Evolutionary conservation across 2,888 invertebrate species (phyloP).

Genomic region (Hololepta plana): DNA sequence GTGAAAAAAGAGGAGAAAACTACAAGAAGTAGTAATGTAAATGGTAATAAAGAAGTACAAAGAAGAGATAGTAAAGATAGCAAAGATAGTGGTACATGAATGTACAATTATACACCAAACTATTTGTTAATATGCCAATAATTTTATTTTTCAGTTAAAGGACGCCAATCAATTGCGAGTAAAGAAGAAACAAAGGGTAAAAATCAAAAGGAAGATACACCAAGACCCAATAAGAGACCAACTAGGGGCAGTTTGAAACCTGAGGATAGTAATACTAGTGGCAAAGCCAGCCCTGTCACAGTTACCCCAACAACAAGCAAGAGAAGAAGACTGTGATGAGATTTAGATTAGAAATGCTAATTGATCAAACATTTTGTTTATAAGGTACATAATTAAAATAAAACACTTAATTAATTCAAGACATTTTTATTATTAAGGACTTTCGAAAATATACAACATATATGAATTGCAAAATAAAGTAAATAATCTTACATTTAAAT

Average conservation of each 20-base stretch:
- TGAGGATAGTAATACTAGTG: constrained; percentile 23
- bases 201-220: constrained; percentile 18
- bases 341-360: neutral
- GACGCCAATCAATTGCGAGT: constrained; percentile 12
- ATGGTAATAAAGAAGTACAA: constrained; percentile 15
- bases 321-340: constrained; percentile 17
- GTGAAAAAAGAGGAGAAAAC: constrained; percentile 20
- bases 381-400: too few species aligned
- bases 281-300: constrained; percentile 25
- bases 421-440: too few species aligned
- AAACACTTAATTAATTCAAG: too few species aligned
- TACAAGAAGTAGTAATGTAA: constrained; percentile 11
- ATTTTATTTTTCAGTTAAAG: too few species aligned
- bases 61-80: constrained; percentile 20
- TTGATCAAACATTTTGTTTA: neutral
- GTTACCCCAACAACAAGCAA: constrained; percentile 17
- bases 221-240: constrained; percentile 22
- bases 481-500: too few species aligned
- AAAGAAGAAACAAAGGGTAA: constrained; percentile 13
- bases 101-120: too few species aligned
- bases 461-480: too few species aligned
- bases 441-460: too few species aligned
- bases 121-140: too few species aligned
- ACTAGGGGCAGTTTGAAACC: constrained; percentile 28
- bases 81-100: constrained; percentile 18